phyloP scores from a whole-genome alignment of 35 echinoderm and acorn worm genomes.

The Apostichopus californicus region DNA sequence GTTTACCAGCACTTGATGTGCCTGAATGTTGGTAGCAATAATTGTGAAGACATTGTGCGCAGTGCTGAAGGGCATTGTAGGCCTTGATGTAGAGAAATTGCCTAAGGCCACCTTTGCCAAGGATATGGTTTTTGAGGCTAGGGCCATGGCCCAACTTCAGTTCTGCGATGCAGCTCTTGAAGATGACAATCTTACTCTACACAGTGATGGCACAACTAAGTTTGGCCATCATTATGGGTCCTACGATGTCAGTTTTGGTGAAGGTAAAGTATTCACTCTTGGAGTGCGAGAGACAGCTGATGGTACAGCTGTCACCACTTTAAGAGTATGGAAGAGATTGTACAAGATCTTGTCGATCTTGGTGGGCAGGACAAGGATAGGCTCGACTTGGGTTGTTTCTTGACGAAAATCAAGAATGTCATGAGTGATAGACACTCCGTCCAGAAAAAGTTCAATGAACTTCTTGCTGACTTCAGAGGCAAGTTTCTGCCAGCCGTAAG shows the following conservation, averaged over 20 bases:
- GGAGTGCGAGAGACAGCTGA: background rate
- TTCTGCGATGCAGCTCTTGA: background rate
- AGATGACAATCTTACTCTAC: slow-evolving; percentile 12
- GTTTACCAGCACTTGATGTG: slow-evolving; percentile 36
- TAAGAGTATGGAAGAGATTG: slow-evolving; percentile 3
- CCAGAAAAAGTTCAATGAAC: slow-evolving; percentile 42
- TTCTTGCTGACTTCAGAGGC: slow-evolving; percentile 14
- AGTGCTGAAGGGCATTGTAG: slow-evolving; percentile 21
- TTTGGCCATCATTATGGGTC: slow-evolving; percentile 39
- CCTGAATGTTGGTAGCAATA: slow-evolving; percentile 28
- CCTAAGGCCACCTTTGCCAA: slow-evolving; percentile 46
- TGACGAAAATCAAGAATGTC: slow-evolving; percentile 38
- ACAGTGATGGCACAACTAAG: slow-evolving; percentile 43
- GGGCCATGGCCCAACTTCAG: slow-evolving; percentile 41
- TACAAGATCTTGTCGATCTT: background rate
- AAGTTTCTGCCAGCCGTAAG: too few relatives aligned
- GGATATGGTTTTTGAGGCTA: slow-evolving; percentile 35
- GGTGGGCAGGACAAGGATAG: background rate
- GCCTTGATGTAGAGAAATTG: slow-evolving; percentile 8
- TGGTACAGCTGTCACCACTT: slow-evolving; percentile 19
- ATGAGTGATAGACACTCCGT: slow-evolving; percentile 53
- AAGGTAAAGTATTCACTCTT: background rate
- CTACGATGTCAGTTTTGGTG: slow-evolving; percentile 37
- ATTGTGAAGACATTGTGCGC: slow-evolving; percentile 23
- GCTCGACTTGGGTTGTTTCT: slow-evolving; percentile 3